Conservation (phyloP, 2,113 vertebrate species). For the Pomatostomus ruficeps region DNA sequence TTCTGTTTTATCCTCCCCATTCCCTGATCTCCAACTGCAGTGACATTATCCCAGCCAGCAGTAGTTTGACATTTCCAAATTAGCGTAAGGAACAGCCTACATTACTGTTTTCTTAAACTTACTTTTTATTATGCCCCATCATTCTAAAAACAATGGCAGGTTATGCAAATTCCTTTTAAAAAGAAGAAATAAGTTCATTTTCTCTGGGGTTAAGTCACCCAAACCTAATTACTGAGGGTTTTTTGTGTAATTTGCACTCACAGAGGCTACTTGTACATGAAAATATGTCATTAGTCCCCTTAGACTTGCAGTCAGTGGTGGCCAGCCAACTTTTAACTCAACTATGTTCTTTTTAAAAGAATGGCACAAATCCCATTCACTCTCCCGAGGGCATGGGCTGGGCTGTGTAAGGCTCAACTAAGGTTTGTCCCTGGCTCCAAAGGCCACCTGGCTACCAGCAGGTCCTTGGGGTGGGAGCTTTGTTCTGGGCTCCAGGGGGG, state of each 20-base stretch:
- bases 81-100: neutral
- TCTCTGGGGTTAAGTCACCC: neutral
- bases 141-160: neutral
- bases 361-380: fast-evolving
- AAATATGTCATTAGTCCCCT: neutral
- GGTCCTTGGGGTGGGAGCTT: neutral
- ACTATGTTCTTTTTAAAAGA: neutral
- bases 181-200: neutral
- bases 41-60: neutral
- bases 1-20: neutral
- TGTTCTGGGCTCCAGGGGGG: neutral
- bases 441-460: neutral
- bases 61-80: neutral
- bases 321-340: neutral
- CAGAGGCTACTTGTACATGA: neutral
- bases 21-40: neutral
- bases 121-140: neutral
- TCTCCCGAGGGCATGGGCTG: neutral
- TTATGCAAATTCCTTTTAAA: neutral
- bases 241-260: neutral
- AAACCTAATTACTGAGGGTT: fast-evolving
- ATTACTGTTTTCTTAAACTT: neutral
- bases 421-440: neutral
- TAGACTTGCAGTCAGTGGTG: neutral
- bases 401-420: neutral